These are phyloP conservation scores for Tromatobia lineatoria DNA, from an alignment of 2,888 invertebrate species.

Conservation along the genomic window DNA sequence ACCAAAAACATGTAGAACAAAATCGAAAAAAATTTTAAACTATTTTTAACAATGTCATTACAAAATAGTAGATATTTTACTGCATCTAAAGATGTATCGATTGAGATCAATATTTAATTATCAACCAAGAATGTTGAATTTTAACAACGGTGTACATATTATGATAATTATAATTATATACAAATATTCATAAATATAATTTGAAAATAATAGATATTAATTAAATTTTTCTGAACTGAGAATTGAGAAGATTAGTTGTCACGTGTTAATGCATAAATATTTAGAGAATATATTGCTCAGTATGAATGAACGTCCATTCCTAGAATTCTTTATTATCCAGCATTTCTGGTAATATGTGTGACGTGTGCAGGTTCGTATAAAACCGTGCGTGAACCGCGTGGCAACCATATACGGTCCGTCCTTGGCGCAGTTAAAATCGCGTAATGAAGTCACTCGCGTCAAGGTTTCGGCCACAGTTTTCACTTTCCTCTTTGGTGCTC, in stretches of 20 bases:
- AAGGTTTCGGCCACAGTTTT: constrained; percentile 78
- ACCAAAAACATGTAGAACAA: no score
- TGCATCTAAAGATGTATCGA: no score
- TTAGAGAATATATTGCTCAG: background rate
- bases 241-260: background rate
- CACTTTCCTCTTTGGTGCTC: constrained; percentile 63
- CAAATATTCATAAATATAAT: no score
- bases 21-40: no score
- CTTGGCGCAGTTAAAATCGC: constrained; percentile 75
- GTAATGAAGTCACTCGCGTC: constrained; percentile 80
- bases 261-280: background rate
- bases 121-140: no score
- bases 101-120: no score
- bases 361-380: constrained; percentile 14
- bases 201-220: no score
- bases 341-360: constrained; percentile 5
- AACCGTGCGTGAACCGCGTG: constrained; percentile 47
- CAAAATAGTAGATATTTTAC: no score
- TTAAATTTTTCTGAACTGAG: no score
- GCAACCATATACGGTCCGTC: constrained; percentile 75
- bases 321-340: constrained; percentile 4
- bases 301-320: constrained; percentile 15
- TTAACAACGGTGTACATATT: no score
- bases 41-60: no score
- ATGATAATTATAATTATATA: no score